Evolutionary conservation across 2,113 vertebrate genomes (phyloP), one percentile per base, ranked within the genome.

Genomic region (Neolamprologus brichardi): DNA sequence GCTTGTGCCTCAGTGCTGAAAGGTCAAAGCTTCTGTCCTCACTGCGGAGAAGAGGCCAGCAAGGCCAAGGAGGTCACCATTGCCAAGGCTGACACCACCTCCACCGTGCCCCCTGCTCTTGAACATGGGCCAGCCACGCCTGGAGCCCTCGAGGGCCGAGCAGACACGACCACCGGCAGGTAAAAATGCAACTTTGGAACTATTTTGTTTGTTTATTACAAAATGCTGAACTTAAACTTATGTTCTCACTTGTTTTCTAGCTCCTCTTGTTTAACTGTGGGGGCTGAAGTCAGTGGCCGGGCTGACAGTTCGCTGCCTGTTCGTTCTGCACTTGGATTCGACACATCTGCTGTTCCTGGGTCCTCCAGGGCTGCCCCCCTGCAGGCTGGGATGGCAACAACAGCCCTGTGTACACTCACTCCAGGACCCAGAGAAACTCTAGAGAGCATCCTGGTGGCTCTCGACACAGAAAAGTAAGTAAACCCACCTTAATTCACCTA

Each of bases 41-140:
- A 99, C 94, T 99, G 99, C 1, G 98, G 99, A 64, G 99, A 99
- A 78, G 98, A 99, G 60, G 96, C 97, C 90, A 93, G 96, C 92
- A 99, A 99, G 92, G 98, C 99, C 84, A 98, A 97, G 94, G 99
- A 99, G 93, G 99, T 99, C 91, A 99, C 99, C 13, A 97, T 99
- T 62, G 98, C 99, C 39, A 99, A 99, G 93, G 98, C 99, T 0
- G 99, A 99, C 96, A 99, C 99, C 1, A 99, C 99, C 32, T 99
- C 99, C 78, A 98, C 96, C 0, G 96, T 98, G 81, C 96, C 96
- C 0, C 92, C 88, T 12, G 32, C 37, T 1, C 37, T 79, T 11
- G 17, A 88, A 10, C 93, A 94, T 1, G 96, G 91, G 37, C 95
- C 95, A 0, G 96, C 96, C 84, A 96, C 95, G 30, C 95, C 96